Base-by-base conservation (phyloP, 2,797 vertebrate genomes). In the Leptodactylus fallax region DNA sequence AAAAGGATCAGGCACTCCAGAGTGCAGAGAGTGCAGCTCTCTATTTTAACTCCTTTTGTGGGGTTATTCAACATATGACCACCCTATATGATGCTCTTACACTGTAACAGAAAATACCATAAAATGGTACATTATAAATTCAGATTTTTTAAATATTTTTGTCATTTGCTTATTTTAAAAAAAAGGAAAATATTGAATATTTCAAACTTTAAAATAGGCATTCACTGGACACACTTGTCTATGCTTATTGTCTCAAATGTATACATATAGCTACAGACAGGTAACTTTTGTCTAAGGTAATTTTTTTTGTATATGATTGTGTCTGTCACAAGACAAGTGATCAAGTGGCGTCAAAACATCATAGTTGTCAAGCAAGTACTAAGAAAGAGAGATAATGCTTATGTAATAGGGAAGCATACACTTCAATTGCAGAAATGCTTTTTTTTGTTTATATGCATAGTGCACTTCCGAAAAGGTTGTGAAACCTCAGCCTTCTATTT, bases 401-500 rank as follows among this genome's bases (percentile, higher is more conserved):
- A 63, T 63, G 61, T 79, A 79, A 63, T 72, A 79, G 72, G 71
- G 83, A 86, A 83, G 61, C 51, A 51, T 61, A 49, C 23, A 61
- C 72, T 79, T 47, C 21, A 88, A 36, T 79, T 63, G 87, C 56
- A 69, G 36, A 47, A 25, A 63, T 86, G 61, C 45, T n/a, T 65
- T 71, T 80, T 74, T 81, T 61, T 89, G 80, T 86, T 83, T 89
- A 83, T 83, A 79, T 79, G 61, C 55, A 53, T 55, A 86, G 79
- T 79, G 88, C 55, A 79, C 85, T 86, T 89, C 80, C 71, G 53
- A 89, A 27, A 11, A 67, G 7, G 0, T 14, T 17, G 83, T 86
- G 86, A 79, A 91, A 87, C 60, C 83, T 76, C 65, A 89, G 85
- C 76, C 16, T 81, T 81, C 27, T 61, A 83, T 92, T 92, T 60